phyloP scores from a whole-genome alignment of 2,113 vertebrate genomes.

The Prinia subflava region DNA sequence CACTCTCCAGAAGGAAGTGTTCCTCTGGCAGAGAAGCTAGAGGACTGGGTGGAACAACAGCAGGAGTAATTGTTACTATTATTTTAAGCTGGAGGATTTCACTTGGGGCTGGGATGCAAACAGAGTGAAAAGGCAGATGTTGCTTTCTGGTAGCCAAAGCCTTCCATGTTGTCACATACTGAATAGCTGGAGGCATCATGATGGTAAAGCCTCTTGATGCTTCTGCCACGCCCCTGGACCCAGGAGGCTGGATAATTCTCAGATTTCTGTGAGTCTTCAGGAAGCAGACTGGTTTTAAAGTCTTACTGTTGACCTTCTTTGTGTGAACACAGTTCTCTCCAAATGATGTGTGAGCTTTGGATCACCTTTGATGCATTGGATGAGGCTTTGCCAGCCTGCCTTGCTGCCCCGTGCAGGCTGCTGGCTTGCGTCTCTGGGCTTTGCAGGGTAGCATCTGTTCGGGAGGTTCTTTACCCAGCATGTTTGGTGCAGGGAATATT shows the following conservation, averaged over 20 bases:
- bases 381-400: not conserved
- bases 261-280: not conserved
- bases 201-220: not conserved
- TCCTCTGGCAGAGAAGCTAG: not conserved
- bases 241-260: not conserved
- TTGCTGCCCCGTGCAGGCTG: not conserved
- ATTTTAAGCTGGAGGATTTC: constrained; percentile 8
- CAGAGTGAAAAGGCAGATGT: not conserved
- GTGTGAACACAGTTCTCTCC: not conserved
- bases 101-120: not conserved
- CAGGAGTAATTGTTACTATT: not conserved
- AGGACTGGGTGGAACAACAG: not conserved
- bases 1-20: not conserved
- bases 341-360: not conserved
- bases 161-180: not conserved
- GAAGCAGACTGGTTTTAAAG: not conserved
- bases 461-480: not conserved
- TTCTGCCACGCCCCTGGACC: not conserved
- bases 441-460: not conserved
- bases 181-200: not conserved
- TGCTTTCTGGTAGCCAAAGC: not conserved
- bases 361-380: not conserved
- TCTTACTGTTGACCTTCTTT: not conserved
- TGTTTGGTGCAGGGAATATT: not conserved
- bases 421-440: not conserved